Percentiles rank a stretch among this genome's conserved stretches.
These are phyloP conservation scores for Lophius piscatorius DNA, from an alignment of 2,113 vertebrate genomes.

Conservation along the genomic window DNA sequence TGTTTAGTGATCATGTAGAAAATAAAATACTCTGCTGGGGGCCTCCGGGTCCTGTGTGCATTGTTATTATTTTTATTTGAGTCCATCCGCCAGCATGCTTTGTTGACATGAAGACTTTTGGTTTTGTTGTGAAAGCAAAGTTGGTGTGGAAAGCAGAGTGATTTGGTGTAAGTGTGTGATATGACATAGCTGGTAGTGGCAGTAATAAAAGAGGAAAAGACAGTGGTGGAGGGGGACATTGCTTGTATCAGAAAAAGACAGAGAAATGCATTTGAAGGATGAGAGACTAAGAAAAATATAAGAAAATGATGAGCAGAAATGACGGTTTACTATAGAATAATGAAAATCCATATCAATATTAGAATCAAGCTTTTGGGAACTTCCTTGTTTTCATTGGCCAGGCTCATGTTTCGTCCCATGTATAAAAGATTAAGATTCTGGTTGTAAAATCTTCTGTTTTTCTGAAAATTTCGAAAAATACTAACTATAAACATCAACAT, in stretches of 20 bases:
- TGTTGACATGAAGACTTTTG: constrained; percentile 50
- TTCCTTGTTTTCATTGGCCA: too few relatives aligned
- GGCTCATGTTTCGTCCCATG: too few relatives aligned
- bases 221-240: not conserved
- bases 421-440: too few relatives aligned
- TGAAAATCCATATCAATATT: too few relatives aligned
- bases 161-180: constrained; percentile 28
- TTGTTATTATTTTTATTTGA: constrained; percentile 53
- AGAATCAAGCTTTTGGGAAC: too few relatives aligned
- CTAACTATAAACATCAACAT: not conserved
- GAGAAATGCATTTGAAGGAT: constrained; percentile 10
- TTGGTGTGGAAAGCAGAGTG: constrained; percentile 38
- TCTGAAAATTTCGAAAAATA: not conserved
- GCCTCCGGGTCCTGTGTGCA: constrained; percentile 19
- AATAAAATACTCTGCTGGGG: constrained; percentile 43
- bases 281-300: constrained; percentile 1
- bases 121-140: constrained; percentile 48
- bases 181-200: constrained; percentile 16
- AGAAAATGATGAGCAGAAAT: not conserved
- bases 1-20: constrained; percentile 60
- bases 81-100: not conserved
- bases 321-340: too few relatives aligned
- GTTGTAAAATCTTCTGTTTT: too few relatives aligned
- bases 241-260: constrained; percentile 19
- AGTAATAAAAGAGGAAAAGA: constrained; percentile 9